Conservation (phyloP, 2,113 vertebrate genomes). For the Peromyscus polionotus region DNA sequence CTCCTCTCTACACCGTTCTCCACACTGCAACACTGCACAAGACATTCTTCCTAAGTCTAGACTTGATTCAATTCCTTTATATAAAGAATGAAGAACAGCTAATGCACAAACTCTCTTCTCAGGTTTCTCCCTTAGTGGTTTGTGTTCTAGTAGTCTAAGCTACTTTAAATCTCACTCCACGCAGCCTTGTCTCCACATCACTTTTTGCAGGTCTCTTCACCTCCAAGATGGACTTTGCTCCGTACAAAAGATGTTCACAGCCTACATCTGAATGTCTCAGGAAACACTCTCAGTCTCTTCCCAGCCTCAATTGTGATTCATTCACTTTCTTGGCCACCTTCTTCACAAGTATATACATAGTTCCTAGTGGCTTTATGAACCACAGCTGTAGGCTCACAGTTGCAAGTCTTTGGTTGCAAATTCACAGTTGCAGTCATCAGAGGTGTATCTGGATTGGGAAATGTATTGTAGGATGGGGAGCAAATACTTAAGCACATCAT, state of each 20-base stretch:
- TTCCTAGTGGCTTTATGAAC: background rate
- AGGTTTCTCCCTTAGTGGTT: background rate
- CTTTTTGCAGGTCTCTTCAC: background rate
- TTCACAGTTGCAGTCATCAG: background rate
- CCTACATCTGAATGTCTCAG: background rate
- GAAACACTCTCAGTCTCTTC: background rate
- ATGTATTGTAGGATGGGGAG: background rate
- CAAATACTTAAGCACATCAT: background rate
- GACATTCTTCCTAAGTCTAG: background rate
- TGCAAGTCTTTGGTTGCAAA: background rate
- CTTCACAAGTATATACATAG: background rate
- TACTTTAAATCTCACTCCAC: background rate
- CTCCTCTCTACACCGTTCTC: background rate
- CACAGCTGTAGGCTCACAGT: background rate
- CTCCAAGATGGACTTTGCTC: background rate
- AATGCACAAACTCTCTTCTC: background rate
- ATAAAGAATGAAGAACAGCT: background rate
- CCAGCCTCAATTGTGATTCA: background rate
- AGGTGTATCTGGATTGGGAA: background rate
- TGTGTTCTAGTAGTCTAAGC: background rate
- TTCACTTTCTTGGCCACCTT: background rate
- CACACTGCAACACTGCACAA: background rate
- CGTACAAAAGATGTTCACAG: background rate
- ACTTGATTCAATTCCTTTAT: background rate
- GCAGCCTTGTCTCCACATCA: background rate